Conservation (phyloP, 2,113 vertebrate genomes). For the Turnix velox region DNA sequence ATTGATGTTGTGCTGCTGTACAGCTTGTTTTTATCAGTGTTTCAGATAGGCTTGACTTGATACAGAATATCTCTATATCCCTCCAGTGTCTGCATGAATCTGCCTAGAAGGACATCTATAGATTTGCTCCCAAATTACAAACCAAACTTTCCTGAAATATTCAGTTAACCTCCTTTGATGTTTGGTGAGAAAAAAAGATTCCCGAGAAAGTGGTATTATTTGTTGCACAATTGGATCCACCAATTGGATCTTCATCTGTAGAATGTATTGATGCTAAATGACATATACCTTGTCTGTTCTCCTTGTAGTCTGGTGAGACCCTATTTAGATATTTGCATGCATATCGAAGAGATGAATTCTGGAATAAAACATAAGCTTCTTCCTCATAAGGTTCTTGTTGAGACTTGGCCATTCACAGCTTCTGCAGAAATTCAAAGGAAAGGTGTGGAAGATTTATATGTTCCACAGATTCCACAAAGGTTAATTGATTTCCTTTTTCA, state of each 20-base stretch:
- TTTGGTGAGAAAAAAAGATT: background rate
- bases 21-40: background rate
- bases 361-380: background rate
- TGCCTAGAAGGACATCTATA: background rate
- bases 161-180: background rate
- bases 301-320: background rate
- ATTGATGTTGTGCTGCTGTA: background rate
- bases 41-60: background rate
- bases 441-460: background rate
- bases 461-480: conserved; percentile 12
- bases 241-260: background rate
- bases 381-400: background rate
- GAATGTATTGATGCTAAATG: background rate
- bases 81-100: background rate
- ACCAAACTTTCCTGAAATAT: background rate
- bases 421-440: background rate
- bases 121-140: background rate
- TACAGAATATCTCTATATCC: background rate
- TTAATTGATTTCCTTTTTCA: conserved; percentile 45
- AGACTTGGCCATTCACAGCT: background rate
- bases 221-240: background rate
- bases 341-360: background rate
- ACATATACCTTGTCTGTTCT: background rate
- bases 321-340: background rate
- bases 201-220: background rate